Conservation (phyloP, 2,797 vertebrate genomes). For the Premnoplex brunnescens region DNA sequence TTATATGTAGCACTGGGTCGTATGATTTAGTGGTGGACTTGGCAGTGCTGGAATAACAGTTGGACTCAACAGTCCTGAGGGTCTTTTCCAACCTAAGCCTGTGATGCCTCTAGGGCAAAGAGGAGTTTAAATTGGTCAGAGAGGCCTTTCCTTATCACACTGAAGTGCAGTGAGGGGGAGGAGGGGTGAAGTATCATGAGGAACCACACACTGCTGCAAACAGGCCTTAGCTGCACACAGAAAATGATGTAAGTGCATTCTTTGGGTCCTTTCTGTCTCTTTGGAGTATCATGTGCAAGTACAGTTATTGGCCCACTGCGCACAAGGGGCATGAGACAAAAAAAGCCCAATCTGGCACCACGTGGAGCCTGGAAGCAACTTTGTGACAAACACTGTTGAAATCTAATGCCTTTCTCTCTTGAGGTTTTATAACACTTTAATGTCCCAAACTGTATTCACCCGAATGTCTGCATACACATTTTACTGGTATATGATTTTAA, state of each 20-base stretch:
- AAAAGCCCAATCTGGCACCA: not conserved
- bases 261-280: not conserved
- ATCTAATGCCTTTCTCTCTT: not conserved
- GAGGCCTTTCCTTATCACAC: not conserved
- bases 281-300: fast-evolving
- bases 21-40: not conserved
- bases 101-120: not conserved
- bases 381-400: not conserved
- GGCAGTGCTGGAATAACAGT: not conserved
- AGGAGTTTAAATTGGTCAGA: not conserved
- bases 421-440: not conserved
- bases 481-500: not conserved
- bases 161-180: not conserved
- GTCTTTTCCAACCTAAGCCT: not conserved
- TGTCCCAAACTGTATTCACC: not conserved
- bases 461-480: not conserved
- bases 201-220: not conserved
- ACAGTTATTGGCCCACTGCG: not conserved
- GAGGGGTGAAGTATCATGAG: fast-evolving
- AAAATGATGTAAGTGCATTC: not conserved
- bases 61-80: not conserved
- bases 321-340: fast-evolving
- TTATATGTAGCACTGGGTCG: not conserved
- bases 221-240: not conserved
- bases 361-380: not conserved